These are phyloP conservation scores for Bombus turneri DNA, from an alignment of 1,140 invertebrate species.

Conservation along the genomic window DNA sequence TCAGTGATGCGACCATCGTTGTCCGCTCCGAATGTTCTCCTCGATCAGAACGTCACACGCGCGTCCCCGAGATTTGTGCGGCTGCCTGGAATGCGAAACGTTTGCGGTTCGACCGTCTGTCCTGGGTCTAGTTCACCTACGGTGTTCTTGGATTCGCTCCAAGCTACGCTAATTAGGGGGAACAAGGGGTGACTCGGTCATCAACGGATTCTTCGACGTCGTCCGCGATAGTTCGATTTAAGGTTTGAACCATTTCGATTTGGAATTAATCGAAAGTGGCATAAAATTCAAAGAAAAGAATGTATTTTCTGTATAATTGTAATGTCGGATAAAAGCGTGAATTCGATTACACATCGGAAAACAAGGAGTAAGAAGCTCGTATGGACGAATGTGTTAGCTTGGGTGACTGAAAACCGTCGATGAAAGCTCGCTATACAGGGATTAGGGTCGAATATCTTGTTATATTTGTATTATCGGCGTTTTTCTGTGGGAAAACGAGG, in stretches of 20 bases:
- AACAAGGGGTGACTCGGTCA: not conserved
- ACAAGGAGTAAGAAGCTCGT: not conserved
- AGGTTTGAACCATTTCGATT: not conserved
- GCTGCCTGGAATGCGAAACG: slow-evolving; percentile 70
- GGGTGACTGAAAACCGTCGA: not conserved
- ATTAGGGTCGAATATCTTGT: not conserved
- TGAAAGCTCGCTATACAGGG: not conserved
- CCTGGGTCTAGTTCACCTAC: slow-evolving; percentile 32
- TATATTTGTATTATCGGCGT: not conserved
- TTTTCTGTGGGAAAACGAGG: not conserved
- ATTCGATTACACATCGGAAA: not conserved
- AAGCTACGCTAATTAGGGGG: slow-evolving; percentile 62
- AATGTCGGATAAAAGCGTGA: not conserved
- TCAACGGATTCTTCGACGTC: slow-evolving; percentile 20
- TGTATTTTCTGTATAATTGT: not conserved
- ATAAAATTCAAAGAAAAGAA: not conserved
- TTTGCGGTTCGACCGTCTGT: slow-evolving; percentile 59
- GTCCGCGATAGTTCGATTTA: not conserved
- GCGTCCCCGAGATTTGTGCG: slow-evolving; percentile 71
- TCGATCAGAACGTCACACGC: slow-evolving; percentile 58
- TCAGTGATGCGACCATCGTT: slow-evolving; percentile 45
- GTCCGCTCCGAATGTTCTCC: slow-evolving; percentile 56
- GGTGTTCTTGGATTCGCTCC: slow-evolving; percentile 51
- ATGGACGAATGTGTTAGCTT: not conserved
- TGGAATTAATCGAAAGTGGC: not conserved